These are phyloP conservation scores for Boleophthalmus pectinirostris DNA, from an alignment of 2,113 vertebrate species.

Conservation along the genomic window DNA sequence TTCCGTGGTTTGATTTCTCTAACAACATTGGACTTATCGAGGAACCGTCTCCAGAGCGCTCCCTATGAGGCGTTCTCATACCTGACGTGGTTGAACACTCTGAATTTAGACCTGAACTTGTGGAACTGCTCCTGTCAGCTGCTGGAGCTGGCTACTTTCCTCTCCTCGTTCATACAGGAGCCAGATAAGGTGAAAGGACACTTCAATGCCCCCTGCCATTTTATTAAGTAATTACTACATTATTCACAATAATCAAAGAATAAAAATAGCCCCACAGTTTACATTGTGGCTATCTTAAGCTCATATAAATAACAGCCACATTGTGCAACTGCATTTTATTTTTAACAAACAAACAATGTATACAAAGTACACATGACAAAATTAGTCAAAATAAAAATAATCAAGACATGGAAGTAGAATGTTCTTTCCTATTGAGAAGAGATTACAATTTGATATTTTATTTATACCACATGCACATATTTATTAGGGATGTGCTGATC, in stretches of 20 bases:
- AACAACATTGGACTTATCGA: constrained; percentile 78
- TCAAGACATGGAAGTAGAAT: no score
- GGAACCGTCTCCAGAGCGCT: constrained; percentile 74
- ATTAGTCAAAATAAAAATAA: no score
- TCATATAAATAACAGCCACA: not conserved
- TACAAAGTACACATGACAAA: no score
- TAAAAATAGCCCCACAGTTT: not conserved
- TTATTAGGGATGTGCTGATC: no score
- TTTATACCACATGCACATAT: no score
- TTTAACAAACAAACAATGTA: not conserved
- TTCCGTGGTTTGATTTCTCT: constrained; percentile 71
- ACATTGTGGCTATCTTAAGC: not conserved
- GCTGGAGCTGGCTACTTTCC: constrained; percentile 68
- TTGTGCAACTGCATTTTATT: not conserved
- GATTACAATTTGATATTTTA: no score
- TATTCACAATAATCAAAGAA: not conserved
- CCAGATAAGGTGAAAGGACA: constrained; percentile 50
- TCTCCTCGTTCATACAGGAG: constrained; percentile 73
- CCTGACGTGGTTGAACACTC: constrained; percentile 71
- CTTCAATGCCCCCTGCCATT: not conserved
- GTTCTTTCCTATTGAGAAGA: no score
- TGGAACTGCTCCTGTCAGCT: constrained; percentile 84
- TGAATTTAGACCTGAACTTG: constrained; percentile 78
- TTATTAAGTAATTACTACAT: not conserved
- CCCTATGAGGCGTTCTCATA: constrained; percentile 73